Base-by-base conservation (phyloP, 2,113 vertebrate species). In the Corynorhinus townsendii region DNA sequence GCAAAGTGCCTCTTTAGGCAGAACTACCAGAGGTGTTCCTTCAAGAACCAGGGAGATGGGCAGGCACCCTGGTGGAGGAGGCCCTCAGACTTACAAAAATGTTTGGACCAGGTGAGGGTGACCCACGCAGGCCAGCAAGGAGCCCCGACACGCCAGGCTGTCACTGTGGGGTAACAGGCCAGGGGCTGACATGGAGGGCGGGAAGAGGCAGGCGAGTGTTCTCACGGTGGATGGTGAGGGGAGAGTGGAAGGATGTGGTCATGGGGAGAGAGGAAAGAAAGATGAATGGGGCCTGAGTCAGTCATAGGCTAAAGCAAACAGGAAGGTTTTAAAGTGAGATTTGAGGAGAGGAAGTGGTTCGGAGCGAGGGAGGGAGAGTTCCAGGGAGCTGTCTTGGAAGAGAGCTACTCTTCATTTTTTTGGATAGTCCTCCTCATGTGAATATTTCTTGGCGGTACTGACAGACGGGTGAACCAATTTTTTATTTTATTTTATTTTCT, bases 281-380 rank as follows among this genome's bases (percentile, higher is more conserved):
- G 97, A 97, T 97, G 97, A 97, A 97, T 96, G 96, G 86, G 90
- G 93, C 93, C 75, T 93, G 97, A 97, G 94, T 96, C 97, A 95
- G 96, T 94, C 95, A 95, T 33, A 97, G 96, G 95, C 96, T 95
- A 97, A 97, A 97, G 95, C 97, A 97, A 97, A 97, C 97, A 97
- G 97, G 96, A 97, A 97, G 97, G 97, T 95, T 97, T 97, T 97
- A 97, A 97, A 97, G 96, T 95, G 97, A 97, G 97, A 97, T 97
- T 94, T 97, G 96, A 97, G 96, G 96, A 97, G 93, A 97, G 97
- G 97, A 97, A 97, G 97, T 96, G 97, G 97, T 95, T 96, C 94
- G 19, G 95, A 95, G 90, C 30, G 56, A 95, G 86, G 94, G 90
- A 92, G 92, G 94, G 97, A 91, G 64, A 92, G 95, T 96, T 96